A percentile compares a stretch with the other conserved stretches of the same genome.
Conservation (phyloP, 2,113 vertebrate species). For the Urocynchramus pylzowi region DNA sequence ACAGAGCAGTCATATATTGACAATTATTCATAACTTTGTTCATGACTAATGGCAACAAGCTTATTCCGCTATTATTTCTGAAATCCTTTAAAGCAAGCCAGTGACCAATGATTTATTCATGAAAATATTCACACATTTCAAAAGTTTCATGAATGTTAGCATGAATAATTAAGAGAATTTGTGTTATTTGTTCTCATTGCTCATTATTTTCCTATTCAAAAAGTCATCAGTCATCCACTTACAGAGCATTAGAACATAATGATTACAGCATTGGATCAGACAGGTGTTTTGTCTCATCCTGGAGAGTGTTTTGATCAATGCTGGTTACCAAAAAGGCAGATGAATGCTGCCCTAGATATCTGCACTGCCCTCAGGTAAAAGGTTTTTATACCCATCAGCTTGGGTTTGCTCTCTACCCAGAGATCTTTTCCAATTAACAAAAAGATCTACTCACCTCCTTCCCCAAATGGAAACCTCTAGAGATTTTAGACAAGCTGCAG, state of each 20-base stretch:
- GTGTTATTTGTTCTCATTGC: not conserved
- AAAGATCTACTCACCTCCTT: not conserved
- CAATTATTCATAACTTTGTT: not conserved
- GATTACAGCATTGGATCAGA: not conserved
- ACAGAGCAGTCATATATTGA: not conserved
- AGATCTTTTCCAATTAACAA: not conserved
- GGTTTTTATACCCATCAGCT: not conserved
- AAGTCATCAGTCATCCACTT: not conserved
- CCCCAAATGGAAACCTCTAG: not conserved
- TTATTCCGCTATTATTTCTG: not conserved
- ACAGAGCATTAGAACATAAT: not conserved
- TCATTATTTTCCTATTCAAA: slow-evolving; percentile 3
- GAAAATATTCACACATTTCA: not conserved
- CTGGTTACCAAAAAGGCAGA: not conserved
- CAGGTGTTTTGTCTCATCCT: not conserved
- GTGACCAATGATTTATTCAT: slow-evolving; percentile 45
- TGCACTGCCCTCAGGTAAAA: not conserved
- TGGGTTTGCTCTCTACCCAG: not conserved
- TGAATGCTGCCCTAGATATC: not conserved
- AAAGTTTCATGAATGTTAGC: not conserved
- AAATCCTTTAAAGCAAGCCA: not conserved
- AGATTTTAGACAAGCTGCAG: not conserved
- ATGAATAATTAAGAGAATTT: slow-evolving; percentile 28
- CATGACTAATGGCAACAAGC: not conserved
- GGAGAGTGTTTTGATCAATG: not conserved